Evolutionary conservation across 1,140 invertebrate genomes (phyloP), one percentile per base, ranked within the genome.

Genomic region (Ectropis grisescens): DNA sequence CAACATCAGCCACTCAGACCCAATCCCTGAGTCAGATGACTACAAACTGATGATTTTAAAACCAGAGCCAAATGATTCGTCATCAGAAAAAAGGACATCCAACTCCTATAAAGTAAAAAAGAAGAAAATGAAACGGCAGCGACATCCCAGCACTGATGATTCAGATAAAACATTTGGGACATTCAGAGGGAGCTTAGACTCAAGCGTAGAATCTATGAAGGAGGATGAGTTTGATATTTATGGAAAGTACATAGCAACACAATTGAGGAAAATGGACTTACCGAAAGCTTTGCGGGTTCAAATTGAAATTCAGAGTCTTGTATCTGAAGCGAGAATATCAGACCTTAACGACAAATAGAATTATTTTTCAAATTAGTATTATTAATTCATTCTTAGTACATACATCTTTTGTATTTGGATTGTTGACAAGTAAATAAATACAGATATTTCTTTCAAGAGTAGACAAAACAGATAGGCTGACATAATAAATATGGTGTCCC

Each of bases 211-310:
- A 12, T 29, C 6, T 26, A 7, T 16, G 1, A 61, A 49, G 42
- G 70, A 75, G 10, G 71, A 76, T 55, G 71, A 76, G 27, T 76
- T 76, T 64, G 71, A 72, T 47, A 62, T 72, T n/a, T 76, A 70
- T 47, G 68, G 71, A 0, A 68, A 70, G 29, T 69, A 67, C 11
- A 62, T 76, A 30, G 70, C 70, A 8, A 48, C 64, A 14, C 68
- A 72, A 15, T 41, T 75, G n/a, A 55, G 68, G 11, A 58, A 56
- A 12, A 68, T 75, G 64, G 53, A 66, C 11, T 33, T 72, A 24
- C 46, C 56, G 11, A 72, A 58, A 34, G 70, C 66, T 13, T 40
- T 75, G 9, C 53, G 47, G 24, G 34, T 70, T 3, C 70, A 75
- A 22, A 41, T 75, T n/a, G 51, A 66, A 19, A 72, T 75, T 44